Base-by-base conservation (phyloP, 2,888 invertebrate species). In the Emmelina monodactyla region DNA sequence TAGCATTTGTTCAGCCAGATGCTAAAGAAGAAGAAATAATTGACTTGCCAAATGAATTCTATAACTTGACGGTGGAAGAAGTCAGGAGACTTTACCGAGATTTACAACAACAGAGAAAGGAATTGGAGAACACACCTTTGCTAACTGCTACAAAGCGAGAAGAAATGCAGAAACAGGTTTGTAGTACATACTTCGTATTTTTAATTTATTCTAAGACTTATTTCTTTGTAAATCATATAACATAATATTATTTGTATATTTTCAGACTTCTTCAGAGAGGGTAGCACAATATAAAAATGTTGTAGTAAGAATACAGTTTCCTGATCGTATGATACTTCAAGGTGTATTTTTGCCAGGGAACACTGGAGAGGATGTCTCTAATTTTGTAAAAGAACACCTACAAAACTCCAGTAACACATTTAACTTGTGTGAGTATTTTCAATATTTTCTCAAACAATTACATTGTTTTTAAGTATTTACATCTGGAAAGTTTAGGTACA, bases 21-120 rank as follows among this genome's bases (percentile, higher is more conserved):
- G 58, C 65, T 10, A 51, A 59, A 46, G 72, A 84, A 34, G 57
- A 76, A 36, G 82, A 83, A 16, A 83, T 87, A 44, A 88, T 89
- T 33, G 91, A 93, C 37, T 66, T 89, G 22, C 88, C 91, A 1
- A 94, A 96, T 64, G 90, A 91, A 33, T 97, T 96, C 64, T 97
- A 91, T 62, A 91, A 94, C 42, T 67, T 95, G 28, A 92, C 92
- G 1, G 82, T 92, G 29, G 85, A 88, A 37, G 97, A 97, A 78
- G 87, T 93, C 0, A 87, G 86, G 51, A 82, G 82, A 55, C 79
- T 96, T 37, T 82, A 91, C 37, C 81, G 85, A 34, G 92, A 94
- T 53, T 80, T 92, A 19, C 88, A 87, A 53, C 84, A 85, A 51
- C 79, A 81, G 28, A 66, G 87, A 2, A 62, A 83, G 16, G 83